Evolutionary conservation across 1,140 invertebrate genomes (phyloP).

Genomic region (Trachelipus rathkii): DNA sequence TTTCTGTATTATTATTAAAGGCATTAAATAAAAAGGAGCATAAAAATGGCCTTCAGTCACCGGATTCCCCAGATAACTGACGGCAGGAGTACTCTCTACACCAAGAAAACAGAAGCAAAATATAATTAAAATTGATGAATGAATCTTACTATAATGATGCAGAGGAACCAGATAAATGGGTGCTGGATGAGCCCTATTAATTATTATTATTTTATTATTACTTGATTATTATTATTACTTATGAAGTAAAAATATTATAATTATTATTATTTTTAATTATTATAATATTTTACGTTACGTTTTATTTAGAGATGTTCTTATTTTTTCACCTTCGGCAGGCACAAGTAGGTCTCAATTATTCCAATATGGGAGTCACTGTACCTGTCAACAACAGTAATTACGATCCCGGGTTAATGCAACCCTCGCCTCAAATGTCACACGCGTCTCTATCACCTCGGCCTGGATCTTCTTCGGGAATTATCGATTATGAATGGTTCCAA

Average conservation of each 20-base stretch:
- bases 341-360: constrained; percentile 17
- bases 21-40: constrained; percentile 97
- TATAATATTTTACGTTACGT: too few relatives aligned
- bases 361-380: constrained; percentile 72
- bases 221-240: too few relatives aligned
- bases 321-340: not conserved
- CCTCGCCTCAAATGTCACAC: constrained; percentile 86
- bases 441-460: constrained; percentile 87
- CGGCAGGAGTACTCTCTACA: constrained; percentile 83
- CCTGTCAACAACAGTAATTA: constrained; percentile 72
- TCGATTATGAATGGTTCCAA: constrained; percentile 81
- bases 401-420: constrained; percentile 76
- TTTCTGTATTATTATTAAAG: constrained; percentile 52
- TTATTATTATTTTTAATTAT: too few relatives aligned
- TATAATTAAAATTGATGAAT: constrained; percentile 93
- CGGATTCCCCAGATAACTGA: constrained; percentile 88
- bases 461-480: constrained; percentile 79
- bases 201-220: too few relatives aligned
- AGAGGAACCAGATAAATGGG: constrained; percentile 66
- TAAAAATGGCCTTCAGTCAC: constrained; percentile 93
- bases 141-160: constrained; percentile 96
- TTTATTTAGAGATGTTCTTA: too few relatives aligned
- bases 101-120: constrained; percentile 88
- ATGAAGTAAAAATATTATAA: too few relatives aligned
- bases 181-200: constrained; percentile 48